These are phyloP conservation scores for Orussus abietinus DNA, from an alignment of 1,140 invertebrate species.

Conservation along the genomic window DNA sequence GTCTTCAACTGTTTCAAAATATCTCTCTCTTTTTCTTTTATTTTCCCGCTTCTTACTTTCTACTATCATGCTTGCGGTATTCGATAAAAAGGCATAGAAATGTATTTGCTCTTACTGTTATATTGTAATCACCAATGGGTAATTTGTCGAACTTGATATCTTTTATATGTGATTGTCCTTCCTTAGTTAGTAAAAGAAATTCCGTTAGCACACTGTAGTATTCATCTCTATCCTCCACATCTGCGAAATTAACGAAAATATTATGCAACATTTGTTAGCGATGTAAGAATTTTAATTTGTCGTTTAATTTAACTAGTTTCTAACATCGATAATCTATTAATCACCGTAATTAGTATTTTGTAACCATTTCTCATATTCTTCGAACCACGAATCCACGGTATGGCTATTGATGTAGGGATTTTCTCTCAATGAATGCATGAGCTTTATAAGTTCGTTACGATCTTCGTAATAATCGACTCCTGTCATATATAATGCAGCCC, in stretches of 20 bases:
- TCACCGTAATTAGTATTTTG: conserved; percentile 30
- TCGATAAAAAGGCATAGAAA: too few relatives aligned
- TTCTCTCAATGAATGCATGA: conserved; percentile 29
- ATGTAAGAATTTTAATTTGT: background rate
- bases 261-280: background rate
- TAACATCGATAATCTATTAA: conserved; percentile 5
- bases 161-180: conserved; percentile 46
- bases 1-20: too few relatives aligned
- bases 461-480: conserved; percentile 47
- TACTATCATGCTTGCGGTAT: too few relatives aligned
- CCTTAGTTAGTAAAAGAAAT: conserved; percentile 41
- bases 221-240: conserved; percentile 38
- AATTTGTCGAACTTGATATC: conserved; percentile 45
- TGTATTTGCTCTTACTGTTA: conserved; percentile 37
- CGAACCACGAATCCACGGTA: conserved; percentile 47
- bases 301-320: background rate
- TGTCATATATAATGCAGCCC: conserved; percentile 53
- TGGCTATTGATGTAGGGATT: conserved; percentile 46
- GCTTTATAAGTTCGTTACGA: conserved; percentile 24
- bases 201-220: conserved; percentile 44
- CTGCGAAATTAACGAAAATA: conserved; percentile 14
- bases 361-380: conserved; percentile 38
- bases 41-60: too few relatives aligned
- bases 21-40: too few relatives aligned
- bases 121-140: conserved; percentile 46